Evolutionary conservation across 2,113 vertebrate genomes (phyloP).

Genomic region (Diphyllodes magnificus): DNA sequence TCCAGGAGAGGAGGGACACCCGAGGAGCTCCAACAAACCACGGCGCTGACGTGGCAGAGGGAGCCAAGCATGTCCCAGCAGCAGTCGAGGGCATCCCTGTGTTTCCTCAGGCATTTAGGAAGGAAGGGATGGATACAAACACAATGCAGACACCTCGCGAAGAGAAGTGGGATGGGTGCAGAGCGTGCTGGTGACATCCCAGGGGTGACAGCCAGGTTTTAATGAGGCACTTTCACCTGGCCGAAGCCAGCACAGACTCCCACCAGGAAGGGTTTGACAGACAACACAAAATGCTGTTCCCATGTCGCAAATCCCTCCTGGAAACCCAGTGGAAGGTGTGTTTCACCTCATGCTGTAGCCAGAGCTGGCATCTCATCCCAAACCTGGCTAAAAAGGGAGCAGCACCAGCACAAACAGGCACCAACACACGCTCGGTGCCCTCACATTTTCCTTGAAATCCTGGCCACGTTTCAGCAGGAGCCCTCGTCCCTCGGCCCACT

Average conservation of each 20-base stretch:
- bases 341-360: rapidly evolving
- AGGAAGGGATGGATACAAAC: not conserved
- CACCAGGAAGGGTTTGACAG: not conserved
- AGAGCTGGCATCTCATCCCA: not conserved
- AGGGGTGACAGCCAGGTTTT: not conserved
- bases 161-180: rapidly evolving
- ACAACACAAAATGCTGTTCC: not conserved
- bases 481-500: not conserved
- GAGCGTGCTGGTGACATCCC: not conserved
- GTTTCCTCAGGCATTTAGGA: not conserved
- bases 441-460: not conserved
- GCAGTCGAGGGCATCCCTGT: rapidly evolving
- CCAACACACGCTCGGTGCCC: not conserved
- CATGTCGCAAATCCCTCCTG: not conserved
- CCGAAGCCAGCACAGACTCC: rapidly evolving
- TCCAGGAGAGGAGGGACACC: not conserved
- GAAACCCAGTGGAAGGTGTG: not conserved
- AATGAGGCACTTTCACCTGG: rapidly evolving
- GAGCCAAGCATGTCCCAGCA: not conserved
- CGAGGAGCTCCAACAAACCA: not conserved
- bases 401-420: not conserved
- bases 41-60: rapidly evolving
- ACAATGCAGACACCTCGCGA: not conserved
- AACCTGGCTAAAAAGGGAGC: not conserved
- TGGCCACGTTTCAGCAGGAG: not conserved